Percentiles rank a stretch among this genome's conserved stretches.
Conservation (phyloP, 1,140 invertebrate genomes). For the Anastatus disparis region DNA sequence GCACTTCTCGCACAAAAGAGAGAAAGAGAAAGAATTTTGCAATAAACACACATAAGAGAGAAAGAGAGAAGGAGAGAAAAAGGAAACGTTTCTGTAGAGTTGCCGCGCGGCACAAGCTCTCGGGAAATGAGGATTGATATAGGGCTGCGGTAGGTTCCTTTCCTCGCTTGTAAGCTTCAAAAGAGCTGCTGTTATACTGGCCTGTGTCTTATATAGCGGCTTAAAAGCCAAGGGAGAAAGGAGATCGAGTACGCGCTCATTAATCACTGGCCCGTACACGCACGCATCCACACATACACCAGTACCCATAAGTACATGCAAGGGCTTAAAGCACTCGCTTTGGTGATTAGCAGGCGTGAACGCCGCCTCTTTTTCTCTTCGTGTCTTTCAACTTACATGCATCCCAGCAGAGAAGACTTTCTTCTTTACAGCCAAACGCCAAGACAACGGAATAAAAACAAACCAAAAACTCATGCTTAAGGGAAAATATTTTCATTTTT, state of each 20-base stretch:
- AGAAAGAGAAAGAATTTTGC: neutral
- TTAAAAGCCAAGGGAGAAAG: slow-evolving; percentile 40
- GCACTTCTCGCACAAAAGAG: too few species aligned
- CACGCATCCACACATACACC: too few species aligned
- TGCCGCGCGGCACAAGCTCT: slow-evolving; percentile 47
- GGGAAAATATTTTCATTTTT: too few species aligned
- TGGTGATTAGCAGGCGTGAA: slow-evolving; percentile 12
- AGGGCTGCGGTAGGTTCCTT: slow-evolving; percentile 56
- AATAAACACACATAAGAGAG: neutral
- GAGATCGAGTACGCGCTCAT: slow-evolving; percentile 8
- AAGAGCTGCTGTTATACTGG: too few species aligned
- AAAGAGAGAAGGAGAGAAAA: neutral
- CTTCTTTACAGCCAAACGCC: too few species aligned
- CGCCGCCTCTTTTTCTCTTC: neutral
- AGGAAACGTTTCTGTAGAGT: neutral
- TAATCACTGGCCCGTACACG: too few species aligned
- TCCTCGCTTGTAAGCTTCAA: too few species aligned
- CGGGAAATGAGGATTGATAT: slow-evolving; percentile 57
- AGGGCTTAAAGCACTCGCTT: neutral
- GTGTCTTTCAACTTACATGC: too few species aligned
- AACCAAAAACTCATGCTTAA: too few species aligned
- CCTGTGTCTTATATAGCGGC: too few species aligned
- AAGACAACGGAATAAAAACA: neutral
- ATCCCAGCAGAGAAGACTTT: too few species aligned
- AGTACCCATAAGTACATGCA: too few species aligned